A percentile compares a stretch with the other conserved stretches of the same genome.
phyloP scores from a whole-genome alignment of 2,797 vertebrate genomes.

The Coilia nasus region DNA sequence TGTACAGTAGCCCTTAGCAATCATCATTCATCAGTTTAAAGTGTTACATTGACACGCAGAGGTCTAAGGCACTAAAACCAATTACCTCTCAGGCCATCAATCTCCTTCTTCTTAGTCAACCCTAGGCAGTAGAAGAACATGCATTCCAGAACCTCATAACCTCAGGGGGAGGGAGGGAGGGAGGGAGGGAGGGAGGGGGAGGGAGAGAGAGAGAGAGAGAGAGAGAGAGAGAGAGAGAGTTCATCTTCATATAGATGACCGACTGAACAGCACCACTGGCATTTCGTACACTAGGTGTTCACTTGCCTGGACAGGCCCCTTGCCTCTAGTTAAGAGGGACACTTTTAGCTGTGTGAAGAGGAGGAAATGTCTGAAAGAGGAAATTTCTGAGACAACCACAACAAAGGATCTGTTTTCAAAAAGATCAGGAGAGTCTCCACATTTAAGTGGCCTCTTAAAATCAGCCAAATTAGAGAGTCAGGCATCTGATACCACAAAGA shows the following conservation, averaged over 20 bases:
- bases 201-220: too few relatives aligned
- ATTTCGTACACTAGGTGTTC: background rate
- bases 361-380: constrained; percentile 65
- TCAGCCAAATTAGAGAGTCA: background rate
- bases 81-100: background rate
- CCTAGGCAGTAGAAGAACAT: background rate
- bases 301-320: constrained; percentile 68
- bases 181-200: too few relatives aligned
- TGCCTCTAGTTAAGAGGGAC: constrained; percentile 55
- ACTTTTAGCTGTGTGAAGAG: constrained; percentile 62
- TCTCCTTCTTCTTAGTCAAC: background rate
- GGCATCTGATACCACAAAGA: background rate
- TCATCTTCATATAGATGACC: background rate
- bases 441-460: background rate
- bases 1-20: background rate
- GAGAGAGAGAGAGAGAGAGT: background rate
- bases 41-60: background rate
- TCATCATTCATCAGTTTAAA: background rate
- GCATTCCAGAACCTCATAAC: constrained; percentile 4
- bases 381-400: constrained; percentile 59
- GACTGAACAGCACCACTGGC: constrained; percentile 38
- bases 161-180: too few relatives aligned
- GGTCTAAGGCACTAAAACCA: background rate
- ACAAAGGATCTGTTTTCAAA: constrained; percentile 49
- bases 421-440: constrained; percentile 3